Percentiles rank a stretch among this genome's conserved stretches.
phyloP scores from a whole-genome alignment of 2,888 invertebrate species.

The Pyralis farinalis region DNA sequence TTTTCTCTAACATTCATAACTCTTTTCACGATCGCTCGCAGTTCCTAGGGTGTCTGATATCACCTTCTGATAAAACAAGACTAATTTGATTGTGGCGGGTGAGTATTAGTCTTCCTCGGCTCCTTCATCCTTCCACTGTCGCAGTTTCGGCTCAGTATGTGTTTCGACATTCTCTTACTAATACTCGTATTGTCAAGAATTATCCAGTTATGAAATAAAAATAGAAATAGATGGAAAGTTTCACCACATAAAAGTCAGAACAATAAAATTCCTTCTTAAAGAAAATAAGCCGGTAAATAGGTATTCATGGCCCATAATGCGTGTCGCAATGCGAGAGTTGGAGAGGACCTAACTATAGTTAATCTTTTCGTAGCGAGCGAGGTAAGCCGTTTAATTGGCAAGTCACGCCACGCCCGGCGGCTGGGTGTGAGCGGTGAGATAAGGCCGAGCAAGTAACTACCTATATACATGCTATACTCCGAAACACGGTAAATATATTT shows the following conservation, averaged over 20 bases:
- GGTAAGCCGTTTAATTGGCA: conserved; percentile 32
- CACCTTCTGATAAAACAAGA: no score
- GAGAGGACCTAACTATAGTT: not conserved
- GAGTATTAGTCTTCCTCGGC: no score
- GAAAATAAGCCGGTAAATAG: conserved; percentile 1
- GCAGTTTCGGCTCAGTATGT: no score
- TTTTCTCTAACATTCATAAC: no score
- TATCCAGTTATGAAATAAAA: no score
- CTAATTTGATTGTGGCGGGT: no score
- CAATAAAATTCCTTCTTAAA: not conserved
- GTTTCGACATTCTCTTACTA: no score
- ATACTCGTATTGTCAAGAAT: no score
- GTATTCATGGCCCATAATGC: not conserved
- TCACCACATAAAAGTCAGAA: not conserved
- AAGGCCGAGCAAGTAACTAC: conserved; percentile 24
- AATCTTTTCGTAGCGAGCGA: conserved; percentile 8
- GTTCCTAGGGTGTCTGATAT: no score
- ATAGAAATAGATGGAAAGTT: not conserved
- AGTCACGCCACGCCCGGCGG: conserved; percentile 28
- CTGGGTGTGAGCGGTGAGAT: conserved; percentile 23
- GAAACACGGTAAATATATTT: not conserved
- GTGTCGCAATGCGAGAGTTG: conserved; percentile 1
- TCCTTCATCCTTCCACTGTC: no score
- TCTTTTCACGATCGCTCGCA: no score
- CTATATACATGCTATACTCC: conserved; percentile 20